These are phyloP conservation scores for Stictonetta naevosa DNA, from an alignment of 2,113 vertebrate species.

Conservation along the genomic window DNA sequence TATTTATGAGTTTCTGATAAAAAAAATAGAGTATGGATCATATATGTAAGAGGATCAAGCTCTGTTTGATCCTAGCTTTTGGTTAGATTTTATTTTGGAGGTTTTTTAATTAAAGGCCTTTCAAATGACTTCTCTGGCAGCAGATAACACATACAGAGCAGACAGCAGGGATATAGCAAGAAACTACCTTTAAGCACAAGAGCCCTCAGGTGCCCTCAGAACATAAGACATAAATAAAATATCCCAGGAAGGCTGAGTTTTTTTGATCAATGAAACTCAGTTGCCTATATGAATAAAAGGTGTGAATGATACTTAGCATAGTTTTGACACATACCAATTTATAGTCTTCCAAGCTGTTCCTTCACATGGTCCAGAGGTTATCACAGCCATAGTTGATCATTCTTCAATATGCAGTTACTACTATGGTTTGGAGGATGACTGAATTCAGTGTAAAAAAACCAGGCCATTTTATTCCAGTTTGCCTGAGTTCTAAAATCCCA, in stretches of 20 bases:
- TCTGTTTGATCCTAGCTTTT: neutral
- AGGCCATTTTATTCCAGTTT: too few relatives aligned
- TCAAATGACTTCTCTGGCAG: neutral
- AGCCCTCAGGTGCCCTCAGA: neutral
- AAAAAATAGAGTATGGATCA: neutral
- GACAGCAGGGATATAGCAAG: neutral
- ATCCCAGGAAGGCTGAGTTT: neutral
- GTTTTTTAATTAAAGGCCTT: neutral
- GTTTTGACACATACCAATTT: neutral
- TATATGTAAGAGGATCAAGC: neutral
- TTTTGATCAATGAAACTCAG: neutral
- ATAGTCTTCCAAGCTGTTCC: neutral
- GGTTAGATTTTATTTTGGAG: neutral
- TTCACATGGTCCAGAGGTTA: neutral
- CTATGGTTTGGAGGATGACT: too few relatives aligned
- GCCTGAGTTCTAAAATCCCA: too few relatives aligned
- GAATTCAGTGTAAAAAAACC: too few relatives aligned
- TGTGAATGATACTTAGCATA: neutral
- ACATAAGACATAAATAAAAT: neutral
- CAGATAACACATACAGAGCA: neutral
- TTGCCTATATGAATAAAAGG: neutral
- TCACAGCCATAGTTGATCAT: accelerated
- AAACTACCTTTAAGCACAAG: neutral
- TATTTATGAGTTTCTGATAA: neutral
- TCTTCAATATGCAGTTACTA: neutral